A percentile compares a stretch with the other conserved stretches of the same genome.
Conservation (phyloP, 2,888 invertebrate species). For the Agrenia bidenticulata region DNA sequence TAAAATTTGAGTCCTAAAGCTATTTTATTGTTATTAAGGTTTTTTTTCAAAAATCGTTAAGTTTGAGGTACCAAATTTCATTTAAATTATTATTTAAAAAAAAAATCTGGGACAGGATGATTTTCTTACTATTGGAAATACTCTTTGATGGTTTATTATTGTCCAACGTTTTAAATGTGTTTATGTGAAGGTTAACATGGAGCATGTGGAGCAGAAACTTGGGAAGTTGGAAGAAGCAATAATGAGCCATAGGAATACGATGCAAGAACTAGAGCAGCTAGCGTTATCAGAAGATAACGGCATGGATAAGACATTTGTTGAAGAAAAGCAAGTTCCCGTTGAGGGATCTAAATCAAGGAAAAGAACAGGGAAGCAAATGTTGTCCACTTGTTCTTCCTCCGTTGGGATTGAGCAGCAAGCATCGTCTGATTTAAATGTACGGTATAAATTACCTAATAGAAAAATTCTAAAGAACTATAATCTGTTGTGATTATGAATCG, state of each 20-base stretch:
- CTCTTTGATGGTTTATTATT: too few species aligned
- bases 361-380: background rate
- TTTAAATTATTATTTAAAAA: too few species aligned
- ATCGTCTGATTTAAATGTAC: slow-evolving; percentile 48
- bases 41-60: too few species aligned
- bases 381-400: slow-evolving; percentile 45
- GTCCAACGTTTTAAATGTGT: too few species aligned
- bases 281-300: slow-evolving; percentile 25
- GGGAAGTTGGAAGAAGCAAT: slow-evolving; percentile 41
- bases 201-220: slow-evolving; percentile 40
- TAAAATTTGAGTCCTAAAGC: too few species aligned
- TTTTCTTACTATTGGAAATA: too few species aligned
- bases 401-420: slow-evolving; percentile 42
- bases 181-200: slow-evolving; percentile 42
- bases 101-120: too few species aligned
- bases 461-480: background rate
- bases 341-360: slow-evolving; percentile 3
- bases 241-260: slow-evolving; percentile 38
- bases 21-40: too few species aligned
- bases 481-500: too few species aligned
- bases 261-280: slow-evolving; percentile 46
- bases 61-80: too few species aligned
- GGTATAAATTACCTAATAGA: slow-evolving; percentile 2
- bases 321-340: background rate
- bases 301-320: slow-evolving; percentile 13